phyloP scores from a whole-genome alignment of 2,888 invertebrate species.

The Geotrupes spiniger region DNA sequence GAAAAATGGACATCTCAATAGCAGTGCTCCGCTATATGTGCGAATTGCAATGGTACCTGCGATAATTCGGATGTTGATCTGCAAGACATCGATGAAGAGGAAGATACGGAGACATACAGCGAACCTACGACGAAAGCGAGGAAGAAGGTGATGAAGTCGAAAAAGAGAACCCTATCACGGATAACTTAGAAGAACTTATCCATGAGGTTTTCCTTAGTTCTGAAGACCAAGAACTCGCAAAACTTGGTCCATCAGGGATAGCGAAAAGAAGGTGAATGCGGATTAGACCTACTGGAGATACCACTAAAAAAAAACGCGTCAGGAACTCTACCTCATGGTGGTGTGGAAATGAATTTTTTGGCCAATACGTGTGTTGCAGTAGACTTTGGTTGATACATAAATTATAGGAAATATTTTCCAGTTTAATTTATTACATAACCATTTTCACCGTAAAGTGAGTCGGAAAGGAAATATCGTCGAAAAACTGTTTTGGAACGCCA shows the following conservation, averaged over 20 bases:
- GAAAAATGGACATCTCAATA: no score
- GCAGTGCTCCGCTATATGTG: no score
- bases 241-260: conserved; percentile 21
- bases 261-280: conserved; percentile 17
- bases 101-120: no score
- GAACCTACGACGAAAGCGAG: conserved; percentile 4
- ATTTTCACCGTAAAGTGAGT: no score
- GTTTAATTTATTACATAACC: no score
- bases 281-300: conserved; percentile 25
- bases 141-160: conserved; percentile 10
- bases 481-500: no score
- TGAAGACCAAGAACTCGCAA: no score
- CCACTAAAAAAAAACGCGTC: conserved; percentile 26
- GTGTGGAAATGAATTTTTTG: conserved; percentile 14
- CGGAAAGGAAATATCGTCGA: no score
- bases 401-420: neutral
- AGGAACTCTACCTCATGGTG: conserved; percentile 23
- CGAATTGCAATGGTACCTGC: no score
- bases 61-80: no score
- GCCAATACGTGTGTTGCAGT: conserved; percentile 8
- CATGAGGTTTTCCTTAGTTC: conserved; percentile 18
- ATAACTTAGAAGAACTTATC: conserved; percentile 22
- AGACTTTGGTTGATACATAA: conserved; percentile 5
- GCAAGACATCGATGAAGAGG: no score
- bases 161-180: conserved; percentile 20